These are phyloP conservation scores for Radopholus similis DNA, from an alignment of 1,140 invertebrate genomes.

Conservation along the genomic window DNA sequence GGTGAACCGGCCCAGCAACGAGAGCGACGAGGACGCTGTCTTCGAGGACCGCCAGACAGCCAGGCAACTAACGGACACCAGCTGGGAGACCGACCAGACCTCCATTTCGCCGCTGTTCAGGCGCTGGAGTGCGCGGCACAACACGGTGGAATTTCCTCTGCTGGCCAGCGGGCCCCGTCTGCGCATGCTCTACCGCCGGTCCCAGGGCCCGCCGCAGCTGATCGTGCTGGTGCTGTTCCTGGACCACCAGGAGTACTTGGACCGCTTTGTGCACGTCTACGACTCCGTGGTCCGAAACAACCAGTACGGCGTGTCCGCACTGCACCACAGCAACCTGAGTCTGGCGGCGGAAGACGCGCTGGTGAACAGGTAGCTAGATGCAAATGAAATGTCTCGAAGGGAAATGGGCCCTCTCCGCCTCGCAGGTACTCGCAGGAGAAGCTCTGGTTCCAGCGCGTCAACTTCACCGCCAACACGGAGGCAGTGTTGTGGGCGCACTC, in stretches of 20 bases:
- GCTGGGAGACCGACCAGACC: neutral
- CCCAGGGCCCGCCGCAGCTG: conserved; percentile 61
- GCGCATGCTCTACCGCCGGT: conserved; percentile 76
- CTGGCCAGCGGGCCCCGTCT: conserved; percentile 78
- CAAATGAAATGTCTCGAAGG: neutral
- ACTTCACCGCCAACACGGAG: conserved; percentile 52
- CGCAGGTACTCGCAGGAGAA: conserved; percentile 51
- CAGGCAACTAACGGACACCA: conserved; percentile 10
- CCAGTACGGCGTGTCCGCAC: conserved; percentile 57
- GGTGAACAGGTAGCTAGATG: conserved; percentile 36
- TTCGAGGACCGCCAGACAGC: conserved; percentile 42
- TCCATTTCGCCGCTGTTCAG: neutral
- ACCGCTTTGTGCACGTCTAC: conserved; percentile 43
- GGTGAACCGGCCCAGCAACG: conserved; percentile 53
- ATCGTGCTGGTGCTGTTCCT: conserved; percentile 54
- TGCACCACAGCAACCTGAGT: conserved; percentile 56
- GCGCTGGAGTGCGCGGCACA: conserved; percentile 69
- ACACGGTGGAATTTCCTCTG: conserved; percentile 79
- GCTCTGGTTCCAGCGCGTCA: conserved; percentile 59
- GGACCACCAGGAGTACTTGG: conserved; percentile 58
- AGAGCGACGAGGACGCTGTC: conserved; percentile 56
- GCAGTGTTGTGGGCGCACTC: conserved; percentile 60
- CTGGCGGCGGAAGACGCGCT: conserved; percentile 46
- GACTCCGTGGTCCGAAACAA: conserved; percentile 47
- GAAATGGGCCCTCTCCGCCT: neutral